Evolutionary conservation across 2,113 vertebrate species (phyloP).

Genomic region (Sterrhoptilus dennistouni): DNA sequence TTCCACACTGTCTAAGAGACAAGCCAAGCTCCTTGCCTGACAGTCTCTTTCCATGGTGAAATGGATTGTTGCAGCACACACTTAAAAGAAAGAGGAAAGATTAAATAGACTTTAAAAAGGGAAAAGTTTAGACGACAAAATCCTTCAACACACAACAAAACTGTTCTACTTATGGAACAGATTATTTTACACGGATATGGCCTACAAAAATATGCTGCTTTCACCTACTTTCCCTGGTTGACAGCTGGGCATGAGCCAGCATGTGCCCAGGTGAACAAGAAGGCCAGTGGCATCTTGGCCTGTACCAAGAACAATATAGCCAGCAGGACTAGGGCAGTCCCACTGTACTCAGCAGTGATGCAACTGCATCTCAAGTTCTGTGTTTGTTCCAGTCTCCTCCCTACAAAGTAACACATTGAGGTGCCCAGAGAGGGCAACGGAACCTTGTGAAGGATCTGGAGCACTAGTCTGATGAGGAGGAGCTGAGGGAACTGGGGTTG

Average conservation of each 20-base stretch:
- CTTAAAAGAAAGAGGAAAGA: background rate
- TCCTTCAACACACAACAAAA: background rate
- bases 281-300: background rate
- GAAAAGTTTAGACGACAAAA: background rate
- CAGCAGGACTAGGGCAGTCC: background rate
- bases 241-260: background rate
- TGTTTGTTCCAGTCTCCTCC: too few species aligned
- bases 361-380: background rate
- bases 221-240: background rate
- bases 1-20: conserved; percentile 68
- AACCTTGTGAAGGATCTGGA: background rate
- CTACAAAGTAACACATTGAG: background rate
- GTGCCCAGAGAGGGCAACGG: background rate
- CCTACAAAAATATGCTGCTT: background rate
- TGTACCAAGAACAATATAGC: background rate
- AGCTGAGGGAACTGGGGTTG: background rate
- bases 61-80: background rate
- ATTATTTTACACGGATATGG: background rate
- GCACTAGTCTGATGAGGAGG: background rate
- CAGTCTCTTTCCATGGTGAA: background rate
- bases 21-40: background rate
- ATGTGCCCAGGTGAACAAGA: too few species aligned
- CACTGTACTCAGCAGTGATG: fast-evolving
- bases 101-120: background rate
- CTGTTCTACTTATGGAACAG: background rate